A percentile compares a stretch with the other conserved stretches of the same genome.
Conservation (phyloP, 2,797 vertebrate genomes). For the Chaetophractus vellerosus region DNA sequence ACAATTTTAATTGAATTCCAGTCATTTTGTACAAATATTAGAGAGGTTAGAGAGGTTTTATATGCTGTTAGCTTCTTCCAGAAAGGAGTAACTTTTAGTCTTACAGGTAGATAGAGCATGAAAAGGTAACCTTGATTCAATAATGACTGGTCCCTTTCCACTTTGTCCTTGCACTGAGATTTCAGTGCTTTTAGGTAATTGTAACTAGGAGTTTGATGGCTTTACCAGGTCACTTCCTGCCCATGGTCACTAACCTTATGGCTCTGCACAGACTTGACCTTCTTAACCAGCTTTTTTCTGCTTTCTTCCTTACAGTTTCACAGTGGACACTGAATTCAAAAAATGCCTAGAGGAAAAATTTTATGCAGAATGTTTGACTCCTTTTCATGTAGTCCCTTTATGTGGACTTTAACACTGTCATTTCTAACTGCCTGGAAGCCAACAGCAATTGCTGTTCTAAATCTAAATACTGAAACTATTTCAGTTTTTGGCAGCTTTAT, state of each 20-base stretch:
- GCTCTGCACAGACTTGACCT: background rate
- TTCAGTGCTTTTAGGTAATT: no score
- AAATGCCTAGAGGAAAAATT: background rate
- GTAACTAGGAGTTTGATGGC: rapidly evolving
- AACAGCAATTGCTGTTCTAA: background rate
- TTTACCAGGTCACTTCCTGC: background rate
- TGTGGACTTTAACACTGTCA: background rate
- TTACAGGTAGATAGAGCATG: background rate
- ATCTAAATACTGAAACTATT: background rate
- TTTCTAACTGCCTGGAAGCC: background rate
- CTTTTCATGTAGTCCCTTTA: no score
- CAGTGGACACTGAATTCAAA: background rate
- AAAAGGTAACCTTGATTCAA: no score
- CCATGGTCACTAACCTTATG: background rate
- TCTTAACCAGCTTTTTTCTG: background rate
- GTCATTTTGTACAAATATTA: background rate
- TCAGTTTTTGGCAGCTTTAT: background rate
- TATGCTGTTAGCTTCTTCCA: background rate
- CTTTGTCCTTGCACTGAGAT: no score
- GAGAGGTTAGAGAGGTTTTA: background rate
- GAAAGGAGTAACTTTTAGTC: background rate
- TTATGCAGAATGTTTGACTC: rapidly evolving
- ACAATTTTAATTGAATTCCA: background rate
- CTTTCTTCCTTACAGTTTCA: no score
- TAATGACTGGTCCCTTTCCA: background rate